Base-by-base conservation (phyloP, 1,140 invertebrate species). In the Lysiphlebus fabarum region DNA sequence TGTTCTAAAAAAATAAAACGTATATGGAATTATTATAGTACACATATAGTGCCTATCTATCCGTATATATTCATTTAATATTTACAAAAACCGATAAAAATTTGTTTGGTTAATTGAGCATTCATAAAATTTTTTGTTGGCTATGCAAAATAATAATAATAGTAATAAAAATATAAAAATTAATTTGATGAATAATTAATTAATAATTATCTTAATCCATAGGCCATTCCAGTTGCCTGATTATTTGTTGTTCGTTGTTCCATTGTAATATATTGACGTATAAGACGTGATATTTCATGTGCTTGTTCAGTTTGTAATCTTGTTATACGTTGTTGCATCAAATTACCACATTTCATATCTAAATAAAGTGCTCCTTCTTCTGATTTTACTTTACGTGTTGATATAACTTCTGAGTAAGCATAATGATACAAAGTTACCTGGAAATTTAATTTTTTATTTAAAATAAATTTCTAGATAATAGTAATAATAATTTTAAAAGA, bases 271-370 rank as follows among this genome's bases (percentile, higher is more conserved):
- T 98, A 99, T 76, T 98, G 96, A 12, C 93, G 85, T 68, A 99
- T 96, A 56, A 99, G 84, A 62, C 95, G 86, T 9, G 94, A 94
- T 63, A 99, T 96, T 75, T 94, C 92, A 72, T 94, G 92, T 7
- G 96, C 95, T 80, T 98, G 95, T 75, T 98, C 95, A 3, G 96
- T 98, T 75, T 99, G 95, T 59, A 99, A 86, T 66, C 95, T 84
- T 26, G 95, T 95, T 61, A 98, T 95, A 61, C 94, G 85, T 80
- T 97, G 94, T 70, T 96, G 91, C 87, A 98, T 91, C 65, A 99
- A 80, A 73, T 96, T 97, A 14, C 95, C 95, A 72, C 93, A 92
- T 80, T 98, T 98, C 89, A 98, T 92, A 79, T 98, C 95, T 73
- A 99, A 81, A 76, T 93, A 98, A 49, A 97, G 84, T 1, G 91